phyloP scores from a whole-genome alignment of 2,888 invertebrate genomes.

The Sesamia inferens region DNA sequence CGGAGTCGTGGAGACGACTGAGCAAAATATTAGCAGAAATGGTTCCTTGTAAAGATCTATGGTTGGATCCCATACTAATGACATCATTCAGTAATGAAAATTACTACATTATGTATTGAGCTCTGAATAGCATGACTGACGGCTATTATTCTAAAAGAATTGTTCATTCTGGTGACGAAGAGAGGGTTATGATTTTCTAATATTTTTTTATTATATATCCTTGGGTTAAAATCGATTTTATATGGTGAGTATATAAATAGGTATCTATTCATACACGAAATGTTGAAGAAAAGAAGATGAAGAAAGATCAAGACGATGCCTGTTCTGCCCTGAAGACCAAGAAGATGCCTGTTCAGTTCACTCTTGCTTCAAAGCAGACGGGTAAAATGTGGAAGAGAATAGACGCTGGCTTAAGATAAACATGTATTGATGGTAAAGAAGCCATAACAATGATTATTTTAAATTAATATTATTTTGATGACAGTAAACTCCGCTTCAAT shows the following conservation, averaged over 20 bases:
- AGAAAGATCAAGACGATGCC: too few relatives aligned
- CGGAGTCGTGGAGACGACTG: neutral
- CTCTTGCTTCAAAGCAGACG: neutral
- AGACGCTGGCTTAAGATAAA: neutral
- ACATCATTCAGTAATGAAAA: conserved; percentile 25
- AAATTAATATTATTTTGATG: too few relatives aligned
- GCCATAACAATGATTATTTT: too few relatives aligned
- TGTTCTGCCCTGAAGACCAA: too few relatives aligned
- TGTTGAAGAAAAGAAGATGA: too few relatives aligned
- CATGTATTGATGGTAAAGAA: too few relatives aligned
- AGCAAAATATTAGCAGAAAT: neutral
- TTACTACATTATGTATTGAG: neutral
- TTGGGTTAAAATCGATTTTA: neutral
- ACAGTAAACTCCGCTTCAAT: too few relatives aligned
- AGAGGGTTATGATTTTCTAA: neutral
- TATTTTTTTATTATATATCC: conserved; percentile 1
- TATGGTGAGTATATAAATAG: neutral
- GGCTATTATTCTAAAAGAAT: conserved; percentile 20
- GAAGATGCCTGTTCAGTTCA: too few relatives aligned
- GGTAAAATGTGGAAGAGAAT: neutral
- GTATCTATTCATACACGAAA: too few relatives aligned
- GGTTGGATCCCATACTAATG: neutral
- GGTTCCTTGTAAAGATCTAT: neutral
- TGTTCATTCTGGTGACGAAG: conserved; percentile 17
- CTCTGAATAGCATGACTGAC: neutral